Evolutionary conservation across 2,888 invertebrate species (phyloP), one percentile per base, ranked within the genome.

Genomic region (Diabrotica balteata): DNA sequence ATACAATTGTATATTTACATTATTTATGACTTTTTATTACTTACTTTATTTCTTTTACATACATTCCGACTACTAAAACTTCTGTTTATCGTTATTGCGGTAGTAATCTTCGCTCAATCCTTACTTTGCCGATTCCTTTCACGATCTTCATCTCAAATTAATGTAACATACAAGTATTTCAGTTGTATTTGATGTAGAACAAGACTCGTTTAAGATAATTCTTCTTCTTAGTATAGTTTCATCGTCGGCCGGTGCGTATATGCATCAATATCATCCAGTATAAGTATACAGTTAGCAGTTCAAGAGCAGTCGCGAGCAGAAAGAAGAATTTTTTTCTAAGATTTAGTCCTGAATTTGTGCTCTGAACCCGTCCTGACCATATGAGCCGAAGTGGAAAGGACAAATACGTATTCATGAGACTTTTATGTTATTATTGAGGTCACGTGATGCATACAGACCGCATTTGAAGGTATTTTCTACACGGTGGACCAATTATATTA

Each of bases 401-500:
- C 79, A 77, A 79, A 79, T 79, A 76, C 78, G 76, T 80, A 80
- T 80, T 80, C 78, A 78, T 79, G 78, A 80, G 78, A 76, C 77
- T 75, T 77, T 78, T 78, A 78, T 77, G 77, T 80, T 79, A 76
- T 78, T 79, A 80, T 81, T 80, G 80, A 78, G 80, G 80, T 81
- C 80, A 79, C 78, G 78, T 79, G 79, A 73, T 75, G 71, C 68
- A 67, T 75, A 75, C 71, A 68, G 69, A 62, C 70, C 68, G 72
- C 66, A 79, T 80, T 78, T 78, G 79, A 76, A 75, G 74, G 54
- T 59, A 44, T 46, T 59, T 44, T 58, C 46, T 69, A 66, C 66
- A 65, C 47, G 61, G 68, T 68, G 65, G 44, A 32, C 42, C 58
- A 10, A 45, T 43, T 47, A 47, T 10, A 47, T 47, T 32, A 32